A percentile compares a stretch with the other conserved stretches of the same genome.
phyloP scores from a whole-genome alignment of 1,140 invertebrate species.

The Caenorhabditis briggsae region DNA sequence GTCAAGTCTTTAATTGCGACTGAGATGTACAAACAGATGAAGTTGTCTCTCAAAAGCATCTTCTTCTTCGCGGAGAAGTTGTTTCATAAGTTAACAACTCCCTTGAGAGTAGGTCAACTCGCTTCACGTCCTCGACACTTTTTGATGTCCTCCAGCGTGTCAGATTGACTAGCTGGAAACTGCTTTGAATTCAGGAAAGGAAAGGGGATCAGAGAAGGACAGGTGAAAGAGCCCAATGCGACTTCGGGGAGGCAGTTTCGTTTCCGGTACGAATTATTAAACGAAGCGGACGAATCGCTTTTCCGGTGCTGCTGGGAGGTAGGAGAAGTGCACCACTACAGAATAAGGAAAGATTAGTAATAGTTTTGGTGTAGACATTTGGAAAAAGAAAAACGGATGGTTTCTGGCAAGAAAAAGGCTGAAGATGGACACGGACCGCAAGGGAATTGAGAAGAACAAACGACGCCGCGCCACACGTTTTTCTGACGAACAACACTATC shows the following conservation, averaged over 20 bases:
- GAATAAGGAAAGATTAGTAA: constrained; percentile 35
- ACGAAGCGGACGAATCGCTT: constrained; percentile 30
- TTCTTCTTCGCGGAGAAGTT: constrained; percentile 8
- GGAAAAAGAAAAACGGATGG: background rate
- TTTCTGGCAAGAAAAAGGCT: background rate
- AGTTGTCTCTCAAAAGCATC: constrained; percentile 20
- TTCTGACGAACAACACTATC: constrained; percentile 31
- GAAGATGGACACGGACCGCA: constrained; percentile 18
- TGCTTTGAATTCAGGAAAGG: background rate
- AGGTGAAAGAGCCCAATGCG: constrained; percentile 38
- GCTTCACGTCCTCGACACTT: background rate
- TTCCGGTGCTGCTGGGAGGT: constrained; percentile 27
- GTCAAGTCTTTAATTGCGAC: constrained; percentile 49
- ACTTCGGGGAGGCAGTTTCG: constrained; percentile 27
- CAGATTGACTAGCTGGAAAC: constrained; percentile 34
- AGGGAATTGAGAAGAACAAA: constrained; percentile 45
- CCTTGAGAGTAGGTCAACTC: constrained; percentile 42
- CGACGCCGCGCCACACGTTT: background rate
- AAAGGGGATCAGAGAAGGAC: background rate
- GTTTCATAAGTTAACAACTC: constrained; percentile 56
- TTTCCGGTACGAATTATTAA: constrained; percentile 52
- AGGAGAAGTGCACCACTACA: background rate
- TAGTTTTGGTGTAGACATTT: background rate
- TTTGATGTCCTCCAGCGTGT: constrained; percentile 4
- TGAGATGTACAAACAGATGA: constrained; percentile 52